Evolutionary conservation across 2,888 invertebrate genomes (phyloP).

Genomic region (Aplocera efformata): DNA sequence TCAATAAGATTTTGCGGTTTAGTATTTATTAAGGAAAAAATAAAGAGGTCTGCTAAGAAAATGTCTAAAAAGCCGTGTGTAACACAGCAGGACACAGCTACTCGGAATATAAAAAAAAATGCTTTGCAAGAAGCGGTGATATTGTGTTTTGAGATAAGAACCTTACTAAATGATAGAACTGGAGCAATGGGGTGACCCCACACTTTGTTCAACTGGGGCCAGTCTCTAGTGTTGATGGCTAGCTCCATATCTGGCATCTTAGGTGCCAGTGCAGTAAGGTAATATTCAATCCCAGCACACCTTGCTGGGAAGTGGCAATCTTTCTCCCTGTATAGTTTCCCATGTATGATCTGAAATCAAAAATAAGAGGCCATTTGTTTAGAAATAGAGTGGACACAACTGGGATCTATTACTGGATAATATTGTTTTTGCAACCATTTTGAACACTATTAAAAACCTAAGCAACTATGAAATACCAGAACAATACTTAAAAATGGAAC

Average conservation of each 20-base stretch:
- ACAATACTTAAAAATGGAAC: no score
- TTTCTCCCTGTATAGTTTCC: slow-evolving; percentile 89
- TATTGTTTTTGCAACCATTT: no score
- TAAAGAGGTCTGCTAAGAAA: no score
- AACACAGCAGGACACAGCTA: no score
- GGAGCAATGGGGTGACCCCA: slow-evolving; percentile 84
- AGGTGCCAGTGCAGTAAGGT: slow-evolving; percentile 84
- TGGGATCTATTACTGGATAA: no score
- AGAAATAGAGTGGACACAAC: no score
- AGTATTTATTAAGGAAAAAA: no score
- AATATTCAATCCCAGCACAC: slow-evolving; percentile 95
- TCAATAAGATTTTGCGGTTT: no score
- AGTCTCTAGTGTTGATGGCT: slow-evolving; percentile 93
- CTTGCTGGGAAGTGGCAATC: slow-evolving; percentile 96
- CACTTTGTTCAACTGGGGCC: slow-evolving; percentile 89
- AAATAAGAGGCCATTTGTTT: background rate
- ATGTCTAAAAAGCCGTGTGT: no score
- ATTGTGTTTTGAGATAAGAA: slow-evolving; percentile 40
- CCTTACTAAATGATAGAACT: slow-evolving; percentile 98
- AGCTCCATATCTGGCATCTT: slow-evolving; percentile 91
- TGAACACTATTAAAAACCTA: no score
- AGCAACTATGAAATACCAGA: no score
- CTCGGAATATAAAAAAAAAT: no score
- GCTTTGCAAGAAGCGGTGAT: background rate
- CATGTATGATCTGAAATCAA: slow-evolving; percentile 89